Evolutionary conservation across 2,113 vertebrate species (phyloP), one percentile per base, ranked within the genome.

Genomic region (Microcebus murinus): DNA sequence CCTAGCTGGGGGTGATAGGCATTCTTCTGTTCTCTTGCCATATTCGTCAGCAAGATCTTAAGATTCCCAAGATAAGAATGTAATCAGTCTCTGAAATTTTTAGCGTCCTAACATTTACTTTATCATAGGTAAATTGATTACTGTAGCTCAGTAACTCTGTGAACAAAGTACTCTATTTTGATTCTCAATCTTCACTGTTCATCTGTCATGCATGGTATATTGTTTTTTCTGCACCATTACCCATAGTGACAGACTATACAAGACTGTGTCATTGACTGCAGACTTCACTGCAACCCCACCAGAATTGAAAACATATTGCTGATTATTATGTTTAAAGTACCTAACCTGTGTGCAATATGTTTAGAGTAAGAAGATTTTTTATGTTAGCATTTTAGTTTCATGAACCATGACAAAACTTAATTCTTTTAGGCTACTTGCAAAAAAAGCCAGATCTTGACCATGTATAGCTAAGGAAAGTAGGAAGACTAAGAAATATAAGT

Each of bases 221-320:
- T 92, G 68, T 61, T 73, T 73, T n/a, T 77, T 88, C 87, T 95
- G 48, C 45, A 34, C 59, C 4, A 0, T 97, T 94, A 85, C 31
- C 59, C 79, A 77, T 55, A 90, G 61, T 15, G 12, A 20, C 50
- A 89, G 90, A 67, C 82, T 59, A 88, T 87, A 80, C 50, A 73
- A 95, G 91, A 12, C 13, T 59, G 57, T 92, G 83, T 91, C 91
- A 55, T 55, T 92, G 36, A 74, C 70, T 71, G 61, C 42, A 91
- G 79, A 48, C 67, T 88, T 87, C 52, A 25, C 2, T 82, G 57
- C 15, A 67, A 61, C 9, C 27, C 23, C 3, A 59, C 0, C 4
- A 63, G 88, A 86, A 80, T 59, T 65, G 57, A 92, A 97, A 94
- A 79, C 80, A 90, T 63, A 80, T 87, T 81, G 63, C 63, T 87